Conservation (phyloP, 2,888 invertebrate species). For the Mythimna impura region DNA sequence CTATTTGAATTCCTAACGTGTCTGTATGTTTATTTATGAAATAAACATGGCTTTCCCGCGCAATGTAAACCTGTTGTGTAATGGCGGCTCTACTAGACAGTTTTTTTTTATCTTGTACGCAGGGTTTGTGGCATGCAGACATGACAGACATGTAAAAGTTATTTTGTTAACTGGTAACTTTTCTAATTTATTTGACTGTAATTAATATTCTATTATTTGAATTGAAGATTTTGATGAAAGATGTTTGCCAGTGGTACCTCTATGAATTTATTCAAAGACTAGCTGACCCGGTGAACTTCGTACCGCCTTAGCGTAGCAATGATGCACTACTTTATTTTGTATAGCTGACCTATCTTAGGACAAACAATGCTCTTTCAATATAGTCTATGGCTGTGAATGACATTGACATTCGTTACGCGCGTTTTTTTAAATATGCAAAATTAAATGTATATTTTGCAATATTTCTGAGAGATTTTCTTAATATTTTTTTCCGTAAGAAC, state of each 20-base stretch:
- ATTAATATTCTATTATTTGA: neutral
- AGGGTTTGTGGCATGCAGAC: constrained; percentile 10
- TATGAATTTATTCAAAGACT: neutral
- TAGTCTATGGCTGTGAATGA: too few relatives aligned
- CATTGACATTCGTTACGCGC: too few relatives aligned
- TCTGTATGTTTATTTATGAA: constrained; percentile 39
- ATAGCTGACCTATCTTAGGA: too few relatives aligned
- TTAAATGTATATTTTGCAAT: too few relatives aligned
- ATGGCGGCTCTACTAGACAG: constrained; percentile 29
- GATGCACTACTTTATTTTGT: too few relatives aligned
- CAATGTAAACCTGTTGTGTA: constrained; percentile 44
- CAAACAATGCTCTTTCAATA: too few relatives aligned
- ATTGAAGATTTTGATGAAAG: neutral
- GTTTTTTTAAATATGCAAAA: too few relatives aligned
- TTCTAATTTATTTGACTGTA: neutral
- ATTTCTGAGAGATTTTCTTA: too few relatives aligned
- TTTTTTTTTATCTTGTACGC: neutral
- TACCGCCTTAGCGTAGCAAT: too few relatives aligned
- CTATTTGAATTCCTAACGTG: constrained; percentile 44
- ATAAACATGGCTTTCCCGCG: constrained; percentile 52
- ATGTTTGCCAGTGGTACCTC: neutral
- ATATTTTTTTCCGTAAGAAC: too few relatives aligned
- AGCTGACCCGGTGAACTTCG: too few relatives aligned
- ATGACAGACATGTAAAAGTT: too few relatives aligned
- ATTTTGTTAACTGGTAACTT: neutral